Percentiles rank a stretch among this genome's conserved stretches.
phyloP scores from a whole-genome alignment of 2,888 invertebrate genomes.

The Brachylomia viminalis region DNA sequence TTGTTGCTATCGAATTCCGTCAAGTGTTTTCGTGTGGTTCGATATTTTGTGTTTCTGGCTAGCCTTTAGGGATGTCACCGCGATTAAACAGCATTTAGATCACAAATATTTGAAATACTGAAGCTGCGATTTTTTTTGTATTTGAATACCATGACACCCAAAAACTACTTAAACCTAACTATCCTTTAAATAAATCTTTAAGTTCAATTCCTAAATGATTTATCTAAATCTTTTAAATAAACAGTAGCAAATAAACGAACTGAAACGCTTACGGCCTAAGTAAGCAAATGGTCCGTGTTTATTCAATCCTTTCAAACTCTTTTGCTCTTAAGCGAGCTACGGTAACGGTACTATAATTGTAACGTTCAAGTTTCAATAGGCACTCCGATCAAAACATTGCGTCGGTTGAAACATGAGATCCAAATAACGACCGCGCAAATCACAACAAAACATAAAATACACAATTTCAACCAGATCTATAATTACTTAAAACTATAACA shows the following conservation, averaged over 20 bases:
- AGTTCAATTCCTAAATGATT: not conserved
- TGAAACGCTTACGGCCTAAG: constrained; percentile 26
- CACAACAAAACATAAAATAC: constrained; percentile 67
- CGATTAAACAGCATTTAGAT: not conserved
- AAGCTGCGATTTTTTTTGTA: not conserved
- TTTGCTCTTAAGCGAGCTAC: constrained; percentile 6
- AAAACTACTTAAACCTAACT: not conserved
- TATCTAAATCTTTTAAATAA: constrained; percentile 32
- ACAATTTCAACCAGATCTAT: constrained; percentile 75
- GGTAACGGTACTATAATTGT: constrained; percentile 8
- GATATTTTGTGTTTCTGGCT: not conserved
- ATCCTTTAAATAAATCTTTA: not conserved
- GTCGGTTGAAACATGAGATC: constrained; percentile 55
- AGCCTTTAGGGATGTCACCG: not conserved
- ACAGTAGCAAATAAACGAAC: constrained; percentile 31
- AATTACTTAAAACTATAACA: constrained; percentile 84
- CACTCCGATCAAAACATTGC: constrained; percentile 33
- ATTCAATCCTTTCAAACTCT: constrained; percentile 49
- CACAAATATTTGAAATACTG: not conserved
- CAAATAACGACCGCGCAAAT: constrained; percentile 66
- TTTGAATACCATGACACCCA: not conserved
- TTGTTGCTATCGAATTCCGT: not conserved
- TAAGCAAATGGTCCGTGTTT: constrained; percentile 47
- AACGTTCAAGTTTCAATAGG: constrained; percentile 25
- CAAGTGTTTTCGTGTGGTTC: not conserved